Conservation (phyloP, 2,797 vertebrate genomes). For the Sandelia bainsii region DNA sequence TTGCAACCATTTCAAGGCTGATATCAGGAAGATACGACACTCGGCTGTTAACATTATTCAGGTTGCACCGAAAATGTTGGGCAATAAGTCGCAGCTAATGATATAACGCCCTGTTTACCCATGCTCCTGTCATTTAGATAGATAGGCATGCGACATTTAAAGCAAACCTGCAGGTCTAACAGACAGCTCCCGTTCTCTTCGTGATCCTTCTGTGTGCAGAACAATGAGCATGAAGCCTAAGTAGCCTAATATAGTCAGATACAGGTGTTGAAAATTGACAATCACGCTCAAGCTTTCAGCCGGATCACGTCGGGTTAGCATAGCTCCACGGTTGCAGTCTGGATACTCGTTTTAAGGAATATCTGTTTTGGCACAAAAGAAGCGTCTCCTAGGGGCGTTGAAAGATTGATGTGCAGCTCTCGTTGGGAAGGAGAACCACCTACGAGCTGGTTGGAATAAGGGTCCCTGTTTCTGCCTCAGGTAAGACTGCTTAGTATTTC, state of each 20-base stretch:
- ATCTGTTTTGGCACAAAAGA: conserved; percentile 22
- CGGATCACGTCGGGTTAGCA: conserved; percentile 26
- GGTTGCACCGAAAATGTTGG: conserved; percentile 43
- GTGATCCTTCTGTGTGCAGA: conserved; percentile 45
- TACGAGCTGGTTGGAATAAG: conserved; percentile 72
- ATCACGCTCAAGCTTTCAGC: conserved; percentile 41
- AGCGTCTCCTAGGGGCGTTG: conserved; percentile 49
- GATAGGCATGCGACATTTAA: conserved; percentile 70
- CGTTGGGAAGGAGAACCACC: conserved; percentile 57
- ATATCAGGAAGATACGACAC: conserved; percentile 61
- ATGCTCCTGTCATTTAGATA: conserved; percentile 71
- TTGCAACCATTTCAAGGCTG: conserved; percentile 55
- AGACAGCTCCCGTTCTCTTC: conserved; percentile 26
- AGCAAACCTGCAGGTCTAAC: conserved; percentile 51
- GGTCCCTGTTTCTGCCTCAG: conserved; percentile 77
- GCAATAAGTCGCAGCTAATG: conserved; percentile 45
- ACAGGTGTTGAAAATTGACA: conserved; percentile 60
- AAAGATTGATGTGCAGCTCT: conserved; percentile 69
- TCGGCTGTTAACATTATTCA: conserved; percentile 45
- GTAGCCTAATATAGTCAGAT: conserved; percentile 40
- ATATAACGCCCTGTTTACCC: conserved; percentile 60
- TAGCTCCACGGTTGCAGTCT: conserved; percentile 40
- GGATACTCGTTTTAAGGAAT: conserved; percentile 42
- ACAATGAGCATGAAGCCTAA: conserved; percentile 72
- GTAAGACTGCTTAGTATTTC: conserved; percentile 80